Evolutionary conservation across 2,797 vertebrate species (phyloP), one percentile per base, ranked within the genome.

Genomic region (Florisuga fusca): DNA sequence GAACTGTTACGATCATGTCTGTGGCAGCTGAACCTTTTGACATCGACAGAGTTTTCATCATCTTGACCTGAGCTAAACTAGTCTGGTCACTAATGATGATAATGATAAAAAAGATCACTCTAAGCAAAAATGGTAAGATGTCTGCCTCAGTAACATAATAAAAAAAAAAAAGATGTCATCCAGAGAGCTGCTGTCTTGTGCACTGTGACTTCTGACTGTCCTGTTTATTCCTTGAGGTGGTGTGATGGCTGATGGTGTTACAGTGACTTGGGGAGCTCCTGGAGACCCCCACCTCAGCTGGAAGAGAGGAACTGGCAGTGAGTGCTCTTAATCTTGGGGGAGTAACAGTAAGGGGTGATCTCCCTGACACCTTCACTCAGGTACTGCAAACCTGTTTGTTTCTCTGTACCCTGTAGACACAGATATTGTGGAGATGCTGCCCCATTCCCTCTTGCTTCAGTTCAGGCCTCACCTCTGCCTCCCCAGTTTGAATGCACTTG

Each of bases 221-320:
- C 26, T 57, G 23, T 53, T 74, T 53, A 7, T 80, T 76, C 43
- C 27, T n/a, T 53, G 58, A 33, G 4, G 4, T 9, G 21, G 23
- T 15, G 1, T 17, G 43, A 5, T 50, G 27, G 21, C 29, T 62
- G 23, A 7, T 54, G 63, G 55, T 69, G 8, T 61, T 88, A 66
- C 29, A 20, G 17, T 51, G 27, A 31, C 48, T 45, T 0, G 0
- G 31, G 46, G 45, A 57, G 19, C 55, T 79, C 17, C 34, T 82
- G 74, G 38, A 6, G 55, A 45, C 9, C 15, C 15, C 23, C 38
- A 27, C 11, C 36, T 78, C 23, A 63, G 17, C 9, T 77, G 6
- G 1, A 34, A 31, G 43, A 62, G 69, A 51, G 58, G 41, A 53
- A 23, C 11, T 93, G 50, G 46, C 36, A 57, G 38, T 43, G 23